Percentiles rank a stretch among this genome's conserved stretches.
Evolutionary conservation across 2,113 vertebrate species (phyloP).

Genomic region (Dasyprocta punctata): DNA sequence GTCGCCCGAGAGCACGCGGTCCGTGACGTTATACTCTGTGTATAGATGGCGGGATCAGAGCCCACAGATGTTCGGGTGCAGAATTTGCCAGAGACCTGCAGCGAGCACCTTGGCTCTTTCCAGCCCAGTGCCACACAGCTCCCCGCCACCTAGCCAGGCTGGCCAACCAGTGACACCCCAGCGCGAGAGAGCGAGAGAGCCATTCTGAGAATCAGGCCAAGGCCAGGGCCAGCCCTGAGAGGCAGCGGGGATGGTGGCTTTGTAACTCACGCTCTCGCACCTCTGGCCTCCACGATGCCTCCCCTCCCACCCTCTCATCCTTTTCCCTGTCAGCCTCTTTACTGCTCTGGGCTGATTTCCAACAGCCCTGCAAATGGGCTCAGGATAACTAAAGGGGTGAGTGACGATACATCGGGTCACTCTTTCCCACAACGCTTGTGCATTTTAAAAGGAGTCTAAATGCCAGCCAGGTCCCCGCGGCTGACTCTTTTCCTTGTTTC

Average conservation of each 20-base stretch:
- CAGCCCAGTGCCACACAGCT: background rate
- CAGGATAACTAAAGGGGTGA: background rate
- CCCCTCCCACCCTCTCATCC: background rate
- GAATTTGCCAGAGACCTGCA: constrained; percentile 56
- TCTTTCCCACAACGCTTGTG: background rate
- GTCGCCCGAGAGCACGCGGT: fast-evolving
- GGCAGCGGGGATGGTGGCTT: fast-evolving
- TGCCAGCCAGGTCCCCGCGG: background rate
- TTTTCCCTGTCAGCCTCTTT: background rate
- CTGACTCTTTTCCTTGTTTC: background rate
- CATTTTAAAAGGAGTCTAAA: background rate
- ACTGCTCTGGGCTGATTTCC: background rate
- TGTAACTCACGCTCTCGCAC: background rate
- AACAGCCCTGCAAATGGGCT: background rate
- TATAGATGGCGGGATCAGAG: constrained; percentile 57
- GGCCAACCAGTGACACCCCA: background rate
- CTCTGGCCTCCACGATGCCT: background rate
- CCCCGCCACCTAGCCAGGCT: background rate
- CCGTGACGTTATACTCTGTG: background rate
- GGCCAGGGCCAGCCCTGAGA: background rate
- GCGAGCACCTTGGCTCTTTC: constrained; percentile 1
- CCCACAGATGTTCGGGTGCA: constrained; percentile 54
- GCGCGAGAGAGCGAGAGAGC: background rate
- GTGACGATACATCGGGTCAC: background rate
- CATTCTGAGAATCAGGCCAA: background rate